Evolutionary conservation across 2,113 vertebrate species (phyloP).

Genomic region (Trichomycterus rosablanca): DNA sequence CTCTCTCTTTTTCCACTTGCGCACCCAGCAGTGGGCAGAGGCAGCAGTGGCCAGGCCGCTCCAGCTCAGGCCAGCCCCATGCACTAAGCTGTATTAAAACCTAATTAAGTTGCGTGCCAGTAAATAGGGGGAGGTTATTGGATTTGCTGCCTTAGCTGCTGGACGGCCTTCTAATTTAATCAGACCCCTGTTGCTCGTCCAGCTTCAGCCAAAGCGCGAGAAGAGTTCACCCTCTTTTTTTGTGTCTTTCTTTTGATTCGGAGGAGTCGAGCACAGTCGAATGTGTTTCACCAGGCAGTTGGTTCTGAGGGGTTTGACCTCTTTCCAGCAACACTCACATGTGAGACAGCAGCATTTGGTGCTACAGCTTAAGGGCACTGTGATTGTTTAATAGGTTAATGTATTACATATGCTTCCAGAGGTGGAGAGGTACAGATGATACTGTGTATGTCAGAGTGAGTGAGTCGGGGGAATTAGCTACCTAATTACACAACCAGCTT

Average conservation of each 20-base stretch:
- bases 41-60: conserved; percentile 60
- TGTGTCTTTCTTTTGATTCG: conserved; percentile 30
- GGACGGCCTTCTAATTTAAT: conserved; percentile 67
- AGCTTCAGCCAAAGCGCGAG: conserved; percentile 38
- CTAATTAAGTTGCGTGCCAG: conserved; percentile 89
- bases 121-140: conserved; percentile 78
- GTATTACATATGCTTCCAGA: conserved; percentile 24
- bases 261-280: conserved; percentile 26
- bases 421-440: conserved; percentile 32
- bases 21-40: conserved; percentile 55
- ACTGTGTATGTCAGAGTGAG: no score
- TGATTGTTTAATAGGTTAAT: conserved; percentile 41
- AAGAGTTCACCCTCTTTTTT: conserved; percentile 22
- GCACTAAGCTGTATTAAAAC: conserved; percentile 88
- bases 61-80: conserved; percentile 60
- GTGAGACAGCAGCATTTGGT: conserved; percentile 32
- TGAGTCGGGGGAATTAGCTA: conserved; percentile 24
- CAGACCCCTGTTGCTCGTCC: conserved; percentile 58
- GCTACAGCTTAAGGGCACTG: conserved; percentile 40
- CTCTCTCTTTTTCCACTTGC: conserved; percentile 29
- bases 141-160: conserved; percentile 81
- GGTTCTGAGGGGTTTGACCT: conserved; percentile 23
- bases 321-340: conserved; percentile 21
- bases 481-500: conserved; percentile 37
- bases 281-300: conserved; percentile 6